Evolutionary conservation across 2,797 vertebrate genomes (phyloP).

Genomic region (Mico argentatus): DNA sequence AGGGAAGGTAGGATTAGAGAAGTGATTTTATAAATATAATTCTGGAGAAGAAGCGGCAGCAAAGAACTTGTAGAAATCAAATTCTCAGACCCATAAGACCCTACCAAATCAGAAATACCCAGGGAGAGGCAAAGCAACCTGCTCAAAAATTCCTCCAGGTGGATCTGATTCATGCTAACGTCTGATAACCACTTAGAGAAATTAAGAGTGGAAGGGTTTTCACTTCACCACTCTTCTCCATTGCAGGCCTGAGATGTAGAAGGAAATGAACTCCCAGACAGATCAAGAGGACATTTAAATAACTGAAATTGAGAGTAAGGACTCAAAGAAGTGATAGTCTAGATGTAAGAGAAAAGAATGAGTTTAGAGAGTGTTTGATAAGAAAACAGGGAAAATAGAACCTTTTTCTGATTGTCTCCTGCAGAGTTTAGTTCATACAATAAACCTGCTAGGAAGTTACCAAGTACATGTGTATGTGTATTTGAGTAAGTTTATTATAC

Average conservation of each 20-base stretch:
- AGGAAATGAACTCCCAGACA: not conserved
- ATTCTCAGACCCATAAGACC: not conserved
- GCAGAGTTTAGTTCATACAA: not conserved
- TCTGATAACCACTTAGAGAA: not conserved
- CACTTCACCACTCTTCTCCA: not conserved
- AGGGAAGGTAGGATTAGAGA: accelerated
- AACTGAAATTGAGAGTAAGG: not conserved
- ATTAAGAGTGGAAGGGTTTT: not conserved
- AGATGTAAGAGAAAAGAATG: not conserved
- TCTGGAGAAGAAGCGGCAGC: not conserved
- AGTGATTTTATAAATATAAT: not conserved
- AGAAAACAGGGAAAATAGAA: not conserved
- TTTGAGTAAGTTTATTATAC: not conserved
- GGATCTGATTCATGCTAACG: not conserved
- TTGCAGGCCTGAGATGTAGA: not conserved
- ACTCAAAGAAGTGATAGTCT: not conserved
- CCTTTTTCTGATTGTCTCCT: not conserved
- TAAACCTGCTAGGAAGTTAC: not conserved
- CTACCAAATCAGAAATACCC: not conserved
- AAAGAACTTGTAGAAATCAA: not conserved
- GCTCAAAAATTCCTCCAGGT: not conserved
- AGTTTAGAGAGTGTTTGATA: not conserved
- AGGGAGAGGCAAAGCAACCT: not conserved
- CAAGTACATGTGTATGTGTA: not conserved
- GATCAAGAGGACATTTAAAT: not conserved